Percentiles rank a stretch among this genome's conserved stretches.
phyloP scores from a whole-genome alignment of 2,888 invertebrate species.

The Graphium colonna region DNA sequence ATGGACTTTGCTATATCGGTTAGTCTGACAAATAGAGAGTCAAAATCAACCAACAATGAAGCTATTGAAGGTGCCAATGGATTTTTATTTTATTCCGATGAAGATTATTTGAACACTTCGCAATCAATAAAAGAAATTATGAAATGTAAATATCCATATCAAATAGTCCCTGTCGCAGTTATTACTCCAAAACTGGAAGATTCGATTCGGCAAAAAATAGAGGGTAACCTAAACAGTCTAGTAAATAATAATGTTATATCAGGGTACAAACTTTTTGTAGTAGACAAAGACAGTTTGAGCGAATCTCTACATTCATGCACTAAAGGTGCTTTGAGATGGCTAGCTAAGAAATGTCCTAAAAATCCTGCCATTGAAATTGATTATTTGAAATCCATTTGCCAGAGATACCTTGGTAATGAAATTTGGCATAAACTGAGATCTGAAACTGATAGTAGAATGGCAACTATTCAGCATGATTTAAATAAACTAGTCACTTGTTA shows the following conservation, averaged over 20 bases:
- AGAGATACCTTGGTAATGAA: slow-evolving; percentile 80
- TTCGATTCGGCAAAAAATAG: slow-evolving; percentile 36
- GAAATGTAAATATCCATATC: slow-evolving; percentile 59
- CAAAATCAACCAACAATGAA: slow-evolving; percentile 40
- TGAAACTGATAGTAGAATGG: slow-evolving; percentile 57
- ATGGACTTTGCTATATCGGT: slow-evolving; percentile 72
- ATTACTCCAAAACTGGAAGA: slow-evolving; percentile 48
- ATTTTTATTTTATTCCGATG: slow-evolving; percentile 57
- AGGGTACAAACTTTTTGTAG: slow-evolving; percentile 53
- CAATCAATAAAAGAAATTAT: slow-evolving; percentile 50
- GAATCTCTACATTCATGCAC: slow-evolving; percentile 51
- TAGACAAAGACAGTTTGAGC: slow-evolving; percentile 47
- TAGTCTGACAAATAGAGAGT: slow-evolving; percentile 48
- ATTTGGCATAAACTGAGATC: slow-evolving; percentile 79
- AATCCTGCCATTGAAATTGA: slow-evolving; percentile 80
- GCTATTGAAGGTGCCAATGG: slow-evolving; percentile 69
- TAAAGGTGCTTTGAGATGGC: slow-evolving; percentile 68
- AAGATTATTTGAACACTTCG: slow-evolving; percentile 41
- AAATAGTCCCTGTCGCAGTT: slow-evolving; percentile 62
- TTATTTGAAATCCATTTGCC: slow-evolving; percentile 75
- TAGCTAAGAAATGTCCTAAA: slow-evolving; percentile 70
- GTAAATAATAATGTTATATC: slow-evolving; percentile 53
- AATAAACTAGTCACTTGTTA: slow-evolving; percentile 81
- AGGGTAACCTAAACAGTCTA: slow-evolving; percentile 43
- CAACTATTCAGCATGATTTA: slow-evolving; percentile 74